A percentile compares a stretch with the other conserved stretches of the same genome.
These are phyloP conservation scores for Notiomystis cincta DNA, from an alignment of 2,113 vertebrate species.

Conservation along the genomic window DNA sequence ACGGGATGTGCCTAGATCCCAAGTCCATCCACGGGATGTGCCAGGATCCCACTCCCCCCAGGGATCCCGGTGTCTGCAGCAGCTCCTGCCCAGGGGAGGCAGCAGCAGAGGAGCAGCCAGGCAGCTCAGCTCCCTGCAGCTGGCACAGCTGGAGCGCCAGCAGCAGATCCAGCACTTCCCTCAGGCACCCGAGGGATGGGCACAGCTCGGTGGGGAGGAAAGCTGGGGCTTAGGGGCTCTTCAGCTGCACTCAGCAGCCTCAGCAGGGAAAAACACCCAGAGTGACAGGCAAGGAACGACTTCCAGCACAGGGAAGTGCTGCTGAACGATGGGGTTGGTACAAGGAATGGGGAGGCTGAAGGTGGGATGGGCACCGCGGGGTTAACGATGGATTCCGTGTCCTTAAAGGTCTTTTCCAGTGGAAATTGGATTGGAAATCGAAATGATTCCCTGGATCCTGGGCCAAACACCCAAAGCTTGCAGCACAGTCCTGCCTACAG, in stretches of 20 bases:
- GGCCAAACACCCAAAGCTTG: neutral
- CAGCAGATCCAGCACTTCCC: neutral
- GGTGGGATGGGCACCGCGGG: neutral
- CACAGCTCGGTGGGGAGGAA: neutral
- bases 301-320: neutral
- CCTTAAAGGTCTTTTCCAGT: neutral
- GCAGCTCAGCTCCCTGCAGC: neutral
- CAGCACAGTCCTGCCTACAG: neutral
- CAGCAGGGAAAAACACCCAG: neutral
- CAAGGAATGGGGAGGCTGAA: neutral
- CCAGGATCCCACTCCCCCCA: neutral
- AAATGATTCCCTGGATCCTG: neutral
- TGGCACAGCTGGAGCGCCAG: neutral
- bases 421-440: too few relatives aligned
- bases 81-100: neutral
- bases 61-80: neutral
- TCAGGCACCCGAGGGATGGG: neutral
- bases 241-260: neutral
- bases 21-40: too few relatives aligned
- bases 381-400: neutral
- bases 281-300: neutral
- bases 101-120: neutral
- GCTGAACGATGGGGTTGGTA: fast-evolving
- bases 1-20: neutral
- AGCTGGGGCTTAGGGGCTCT: neutral